Evolutionary conservation across 2,797 vertebrate genomes (phyloP).

Genomic region (Gambelia wislizenii): DNA sequence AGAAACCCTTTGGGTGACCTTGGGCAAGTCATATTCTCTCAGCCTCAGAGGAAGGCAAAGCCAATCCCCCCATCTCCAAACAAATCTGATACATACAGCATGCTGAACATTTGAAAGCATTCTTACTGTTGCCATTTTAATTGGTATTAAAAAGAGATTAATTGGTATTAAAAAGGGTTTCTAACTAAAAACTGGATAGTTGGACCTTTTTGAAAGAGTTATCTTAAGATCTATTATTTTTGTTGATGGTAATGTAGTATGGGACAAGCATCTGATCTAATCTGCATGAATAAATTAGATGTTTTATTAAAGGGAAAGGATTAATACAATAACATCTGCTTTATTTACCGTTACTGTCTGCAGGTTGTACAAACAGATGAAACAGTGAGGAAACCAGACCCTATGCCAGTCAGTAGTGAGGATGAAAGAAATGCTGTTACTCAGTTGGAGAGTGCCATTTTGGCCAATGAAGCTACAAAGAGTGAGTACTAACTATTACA

Average conservation of each 20-base stretch:
- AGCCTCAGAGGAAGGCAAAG: too few species aligned
- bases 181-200: not conserved
- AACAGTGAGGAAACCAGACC: constrained; percentile 91
- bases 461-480: constrained; percentile 81
- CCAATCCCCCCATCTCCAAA: too few species aligned
- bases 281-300: not conserved
- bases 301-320: not conserved
- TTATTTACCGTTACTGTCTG: constrained; percentile 18
- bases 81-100: not conserved
- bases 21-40: too few species aligned
- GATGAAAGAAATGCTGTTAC: constrained; percentile 92
- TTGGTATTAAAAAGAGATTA: not conserved
- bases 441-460: constrained; percentile 88
- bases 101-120: not conserved
- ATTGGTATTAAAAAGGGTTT: not conserved
- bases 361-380: constrained; percentile 97
- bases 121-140: not conserved
- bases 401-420: constrained; percentile 90
- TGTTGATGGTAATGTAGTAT: not conserved
- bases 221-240: not conserved
- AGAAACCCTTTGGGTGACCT: too few species aligned
- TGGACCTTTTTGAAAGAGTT: not conserved
- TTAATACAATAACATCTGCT: not conserved
- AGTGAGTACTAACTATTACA: constrained; percentile 77
- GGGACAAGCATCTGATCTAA: not conserved